Percentiles rank a stretch among this genome's conserved stretches.
phyloP scores from a whole-genome alignment of 1,140 invertebrate species.

The Drosophila lowei region DNA sequence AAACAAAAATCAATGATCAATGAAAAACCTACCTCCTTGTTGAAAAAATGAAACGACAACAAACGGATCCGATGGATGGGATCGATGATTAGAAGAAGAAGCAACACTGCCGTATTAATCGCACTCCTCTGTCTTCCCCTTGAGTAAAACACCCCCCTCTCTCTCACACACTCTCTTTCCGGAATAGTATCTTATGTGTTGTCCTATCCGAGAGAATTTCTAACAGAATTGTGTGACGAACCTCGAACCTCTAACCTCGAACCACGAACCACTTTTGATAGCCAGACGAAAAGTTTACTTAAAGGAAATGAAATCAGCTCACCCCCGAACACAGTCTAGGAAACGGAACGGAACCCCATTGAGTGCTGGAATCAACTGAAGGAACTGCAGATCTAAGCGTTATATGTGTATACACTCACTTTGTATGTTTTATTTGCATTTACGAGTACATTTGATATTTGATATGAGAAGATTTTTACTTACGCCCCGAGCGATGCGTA shows the following conservation, averaged over 20 bases:
- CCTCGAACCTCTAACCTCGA: too few relatives aligned
- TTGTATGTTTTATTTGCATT: conserved; percentile 57
- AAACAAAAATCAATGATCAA: conserved; percentile 57
- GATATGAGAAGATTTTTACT: conserved; percentile 69
- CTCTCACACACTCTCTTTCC: conserved; percentile 7
- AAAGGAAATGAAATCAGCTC: conserved; percentile 34
- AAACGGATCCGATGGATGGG: conserved; percentile 34
- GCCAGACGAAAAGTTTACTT: conserved; percentile 64
- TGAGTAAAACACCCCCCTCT: conserved; percentile 5
- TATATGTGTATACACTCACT: conserved; percentile 46
- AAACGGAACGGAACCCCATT: conserved; percentile 16
- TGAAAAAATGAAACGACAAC: conserved; percentile 38
- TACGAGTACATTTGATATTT: conserved; percentile 53
- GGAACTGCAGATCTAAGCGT: conserved; percentile 46
- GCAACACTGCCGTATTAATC: conserved; percentile 74
- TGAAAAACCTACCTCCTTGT: conserved; percentile 76
- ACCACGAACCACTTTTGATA: conserved; percentile 42
- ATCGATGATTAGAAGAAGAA: conserved; percentile 26
- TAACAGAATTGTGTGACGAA: conserved; percentile 69
- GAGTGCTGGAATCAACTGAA: conserved; percentile 55
- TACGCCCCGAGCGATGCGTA: conserved; percentile 56
- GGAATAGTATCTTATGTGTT: conserved; percentile 13
- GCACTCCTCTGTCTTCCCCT: conserved; percentile 55
- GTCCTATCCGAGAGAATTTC: conserved; percentile 52
- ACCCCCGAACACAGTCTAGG: conserved; percentile 2